Evolutionary conservation across 2,888 invertebrate species (phyloP), one percentile per base, ranked within the genome.

Genomic region (Lycaena phlaeas): DNA sequence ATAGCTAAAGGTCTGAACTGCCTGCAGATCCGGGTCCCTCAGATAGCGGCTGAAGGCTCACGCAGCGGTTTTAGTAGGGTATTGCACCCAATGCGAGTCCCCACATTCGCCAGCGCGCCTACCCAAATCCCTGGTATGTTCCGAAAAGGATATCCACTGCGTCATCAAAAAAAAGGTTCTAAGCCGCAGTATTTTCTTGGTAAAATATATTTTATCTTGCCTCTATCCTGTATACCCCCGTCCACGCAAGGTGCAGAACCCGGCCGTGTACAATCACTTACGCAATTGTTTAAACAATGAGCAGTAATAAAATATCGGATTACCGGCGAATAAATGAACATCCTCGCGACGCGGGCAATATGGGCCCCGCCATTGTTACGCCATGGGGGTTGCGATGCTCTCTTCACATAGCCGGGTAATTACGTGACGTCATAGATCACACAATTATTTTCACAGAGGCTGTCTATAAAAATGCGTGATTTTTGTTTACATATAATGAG

Each of bases 221-320:
- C n/a, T n/a, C n/a, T n/a, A n/a, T n/a, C 22, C 27, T 10, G 51
- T 57, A 64, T 54, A 54, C 34, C 17, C 26, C 49, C 53, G 28
- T 55, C 54, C 59, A 51, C 45, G 53, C 68, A 73, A 75, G 74
- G 75, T 75, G 75, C 75, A 67, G 63, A 59, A 52, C 66, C 59
- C 51, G 57, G 53, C 53, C 51, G 52, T 51, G 54, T 67, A 77
- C 79, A 79, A 76, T 79, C 78, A 79, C 81, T 82, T 74, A 75
- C 76, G 75, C 82, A 82, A 82, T 82, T 79, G 82, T 81, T 79
- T 82, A 82, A 79, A 82, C 81, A 82, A 78, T 68, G 65, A 60
- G 54, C 65, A 60, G 64, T 71, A 67, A 75, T 78, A 79, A 81
- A 82, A 73, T 82, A 82, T 82, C 82, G 51, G 48, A 61, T 82